Percentiles rank a stretch among this genome's conserved stretches.
phyloP scores from a whole-genome alignment of 2,888 invertebrate species.

The Drosophila trichaetosa region DNA sequence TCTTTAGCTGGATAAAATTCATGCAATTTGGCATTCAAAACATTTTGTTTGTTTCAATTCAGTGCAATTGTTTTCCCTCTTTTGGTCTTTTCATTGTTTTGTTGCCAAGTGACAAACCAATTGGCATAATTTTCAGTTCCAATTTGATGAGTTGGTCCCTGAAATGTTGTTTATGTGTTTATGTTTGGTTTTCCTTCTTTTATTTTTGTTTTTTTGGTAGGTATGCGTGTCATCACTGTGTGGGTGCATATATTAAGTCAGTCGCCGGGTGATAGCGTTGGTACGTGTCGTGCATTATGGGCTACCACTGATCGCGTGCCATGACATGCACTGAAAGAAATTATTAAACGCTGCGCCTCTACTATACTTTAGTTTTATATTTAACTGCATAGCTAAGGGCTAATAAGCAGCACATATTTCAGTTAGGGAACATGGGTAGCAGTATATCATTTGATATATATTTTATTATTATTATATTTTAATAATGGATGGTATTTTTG shows the following conservation, averaged over 20 bases:
- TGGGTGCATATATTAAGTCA: conserved; percentile 77
- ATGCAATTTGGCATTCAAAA: conserved; percentile 59
- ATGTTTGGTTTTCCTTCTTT: conserved; percentile 25
- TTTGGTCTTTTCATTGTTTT: conserved; percentile 15
- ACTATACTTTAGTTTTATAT: not conserved
- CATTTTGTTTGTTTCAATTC: conserved; percentile 29
- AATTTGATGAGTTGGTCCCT: conserved; percentile 65
- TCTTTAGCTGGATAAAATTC: conserved; percentile 34
- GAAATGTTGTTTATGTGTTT: conserved; percentile 27
- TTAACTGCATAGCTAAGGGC: not conserved
- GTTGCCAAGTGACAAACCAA: conserved; percentile 75
- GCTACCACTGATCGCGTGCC: conserved; percentile 73
- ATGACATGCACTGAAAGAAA: conserved; percentile 52
- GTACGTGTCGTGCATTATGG: conserved; percentile 68
- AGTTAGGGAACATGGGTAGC: no score
- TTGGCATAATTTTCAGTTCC: conserved; percentile 74
- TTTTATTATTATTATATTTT: not conserved
- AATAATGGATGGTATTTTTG: not conserved
- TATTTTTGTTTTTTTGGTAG: conserved; percentile 31
- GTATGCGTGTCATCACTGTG: conserved; percentile 75
- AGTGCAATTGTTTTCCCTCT: conserved; percentile 25
- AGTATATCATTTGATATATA: not conserved
- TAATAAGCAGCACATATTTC: not conserved
- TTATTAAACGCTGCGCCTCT: not conserved
- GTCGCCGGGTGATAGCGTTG: conserved; percentile 39